Percentiles rank a stretch among this genome's conserved stretches.
Evolutionary conservation across 2,797 vertebrate genomes (phyloP).

Genomic region (Pangasius krempfi): DNA sequence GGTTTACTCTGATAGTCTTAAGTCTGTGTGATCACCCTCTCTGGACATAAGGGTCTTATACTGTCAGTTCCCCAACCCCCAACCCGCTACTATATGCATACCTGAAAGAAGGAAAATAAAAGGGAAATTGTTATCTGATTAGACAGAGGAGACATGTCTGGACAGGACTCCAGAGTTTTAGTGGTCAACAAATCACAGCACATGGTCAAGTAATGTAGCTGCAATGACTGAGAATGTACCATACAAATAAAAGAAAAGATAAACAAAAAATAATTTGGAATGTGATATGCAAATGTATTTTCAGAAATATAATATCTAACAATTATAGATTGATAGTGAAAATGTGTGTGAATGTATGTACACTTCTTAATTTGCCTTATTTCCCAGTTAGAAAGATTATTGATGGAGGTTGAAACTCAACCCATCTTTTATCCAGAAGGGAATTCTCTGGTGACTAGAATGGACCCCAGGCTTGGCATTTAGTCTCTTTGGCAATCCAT

Average conservation of each 20-base stretch:
- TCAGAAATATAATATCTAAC: neutral
- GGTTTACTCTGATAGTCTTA: slow-evolving; percentile 28
- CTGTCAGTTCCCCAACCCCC: neutral
- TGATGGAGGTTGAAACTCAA: slow-evolving; percentile 12
- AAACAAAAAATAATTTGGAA: neutral
- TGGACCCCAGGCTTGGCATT: slow-evolving; percentile 34
- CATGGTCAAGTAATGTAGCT: neutral
- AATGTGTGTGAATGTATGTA: neutral
- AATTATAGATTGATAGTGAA: neutral
- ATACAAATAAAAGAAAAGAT: neutral
- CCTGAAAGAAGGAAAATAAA: slow-evolving; percentile 47
- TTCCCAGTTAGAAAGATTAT: slow-evolving; percentile 16
- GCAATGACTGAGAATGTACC: neutral
- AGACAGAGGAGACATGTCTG: slow-evolving; percentile 61
- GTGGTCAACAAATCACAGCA: slow-evolving; percentile 59
- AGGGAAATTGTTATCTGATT: slow-evolving; percentile 55
- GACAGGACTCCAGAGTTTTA: slow-evolving; percentile 59
- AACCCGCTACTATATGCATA: slow-evolving; percentile 14
- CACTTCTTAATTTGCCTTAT: neutral
- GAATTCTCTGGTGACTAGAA: slow-evolving; percentile 23
- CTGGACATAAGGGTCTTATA: slow-evolving; percentile 1
- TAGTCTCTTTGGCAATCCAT: slow-evolving; percentile 50
- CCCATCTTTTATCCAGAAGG: slow-evolving; percentile 18
- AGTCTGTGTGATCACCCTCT: slow-evolving; percentile 23
- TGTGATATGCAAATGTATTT: neutral